Conservation (phyloP, 2,888 invertebrate genomes). For the Brachylomia viminalis region DNA sequence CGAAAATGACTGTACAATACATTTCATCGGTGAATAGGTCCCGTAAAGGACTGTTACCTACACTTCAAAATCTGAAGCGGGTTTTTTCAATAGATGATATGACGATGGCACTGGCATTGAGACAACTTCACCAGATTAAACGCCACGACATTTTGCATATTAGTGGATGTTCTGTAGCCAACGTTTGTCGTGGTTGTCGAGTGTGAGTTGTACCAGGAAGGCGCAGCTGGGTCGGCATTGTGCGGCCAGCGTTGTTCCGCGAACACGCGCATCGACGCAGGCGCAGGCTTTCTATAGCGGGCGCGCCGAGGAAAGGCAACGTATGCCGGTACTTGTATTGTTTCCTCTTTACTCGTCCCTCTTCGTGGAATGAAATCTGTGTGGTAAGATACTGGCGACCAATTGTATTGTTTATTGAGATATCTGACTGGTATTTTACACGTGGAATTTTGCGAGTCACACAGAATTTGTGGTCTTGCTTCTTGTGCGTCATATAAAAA, state of each 20-base stretch:
- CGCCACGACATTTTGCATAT: not conserved
- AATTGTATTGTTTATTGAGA: constrained; percentile 16
- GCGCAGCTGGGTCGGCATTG: constrained; percentile 68
- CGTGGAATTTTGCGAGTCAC: not conserved
- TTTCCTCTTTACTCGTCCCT: constrained; percentile 56
- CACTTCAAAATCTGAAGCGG: too few relatives aligned
- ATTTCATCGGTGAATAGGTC: too few relatives aligned
- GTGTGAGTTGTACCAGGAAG: constrained; percentile 69
- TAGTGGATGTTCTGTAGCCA: constrained; percentile 46
- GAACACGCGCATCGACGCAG: constrained; percentile 59
- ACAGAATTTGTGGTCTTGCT: too few relatives aligned
- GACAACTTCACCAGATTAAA: too few relatives aligned
- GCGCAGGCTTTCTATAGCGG: constrained; percentile 70
- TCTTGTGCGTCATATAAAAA: constrained; percentile 2
- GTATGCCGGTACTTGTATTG: constrained; percentile 61
- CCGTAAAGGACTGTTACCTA: too few relatives aligned
- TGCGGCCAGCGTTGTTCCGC: constrained; percentile 65
- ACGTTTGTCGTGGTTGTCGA: constrained; percentile 29
- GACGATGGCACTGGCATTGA: too few relatives aligned
- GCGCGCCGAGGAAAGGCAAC: constrained; percentile 63
- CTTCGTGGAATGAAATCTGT: constrained; percentile 67
- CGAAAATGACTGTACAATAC: too few relatives aligned
- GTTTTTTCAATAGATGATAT: too few relatives aligned
- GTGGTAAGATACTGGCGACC: constrained; percentile 40
- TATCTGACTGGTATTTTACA: not conserved